A percentile compares a stretch with the other conserved stretches of the same genome.
Evolutionary conservation across 2,797 vertebrate species (phyloP).

Genomic region (Gobio occitaniae): DNA sequence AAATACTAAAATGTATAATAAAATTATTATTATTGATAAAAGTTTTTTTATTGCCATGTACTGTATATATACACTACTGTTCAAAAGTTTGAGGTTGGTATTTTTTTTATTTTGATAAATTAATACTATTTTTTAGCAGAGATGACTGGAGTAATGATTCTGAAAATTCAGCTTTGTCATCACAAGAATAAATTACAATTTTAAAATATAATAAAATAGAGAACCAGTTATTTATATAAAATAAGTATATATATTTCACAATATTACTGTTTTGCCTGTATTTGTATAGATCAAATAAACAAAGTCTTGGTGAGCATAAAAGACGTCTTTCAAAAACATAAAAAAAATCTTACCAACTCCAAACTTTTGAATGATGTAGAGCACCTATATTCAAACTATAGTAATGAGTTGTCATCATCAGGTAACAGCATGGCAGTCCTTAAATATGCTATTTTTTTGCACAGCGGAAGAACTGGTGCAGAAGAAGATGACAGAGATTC

Average conservation of each 20-base stretch:
- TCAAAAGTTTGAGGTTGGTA: background rate
- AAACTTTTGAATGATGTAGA: background rate
- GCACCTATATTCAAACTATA: background rate
- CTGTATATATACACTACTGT: background rate
- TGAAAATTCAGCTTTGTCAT: no score
- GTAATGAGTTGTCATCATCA: background rate
- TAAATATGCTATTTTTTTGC: background rate
- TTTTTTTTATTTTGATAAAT: no score
- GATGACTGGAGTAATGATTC: no score
- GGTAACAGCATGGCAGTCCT: background rate
- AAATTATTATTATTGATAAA: background rate
- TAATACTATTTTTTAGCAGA: no score
- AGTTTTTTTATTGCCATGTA: background rate
- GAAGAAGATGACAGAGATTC: constrained; percentile 75
- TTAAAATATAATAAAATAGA: no score
- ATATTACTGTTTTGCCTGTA: no score
- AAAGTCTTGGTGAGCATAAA: background rate
- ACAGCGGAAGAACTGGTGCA: constrained; percentile 76
- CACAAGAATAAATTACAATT: no score
- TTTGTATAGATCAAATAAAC: background rate
- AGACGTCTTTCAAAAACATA: background rate
- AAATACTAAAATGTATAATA: background rate
- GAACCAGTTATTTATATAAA: no score
- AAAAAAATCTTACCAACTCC: background rate
- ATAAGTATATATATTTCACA: no score